A percentile compares a stretch with the other conserved stretches of the same genome.
phyloP scores from a whole-genome alignment of 2,888 invertebrate species.

The Nymphalis c-album region DNA sequence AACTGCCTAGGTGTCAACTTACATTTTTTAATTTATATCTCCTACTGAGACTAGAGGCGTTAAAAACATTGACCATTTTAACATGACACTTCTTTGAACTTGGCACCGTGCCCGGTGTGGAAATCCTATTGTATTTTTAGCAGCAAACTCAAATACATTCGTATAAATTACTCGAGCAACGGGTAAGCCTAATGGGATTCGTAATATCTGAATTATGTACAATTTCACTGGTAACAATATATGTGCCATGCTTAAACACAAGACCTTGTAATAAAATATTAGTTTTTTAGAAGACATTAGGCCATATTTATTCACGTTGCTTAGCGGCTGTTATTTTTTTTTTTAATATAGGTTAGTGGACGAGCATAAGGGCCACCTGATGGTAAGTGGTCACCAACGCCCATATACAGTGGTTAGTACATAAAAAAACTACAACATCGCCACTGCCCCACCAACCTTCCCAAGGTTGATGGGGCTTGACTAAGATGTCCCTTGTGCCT shows the following conservation, averaged over 20 bases:
- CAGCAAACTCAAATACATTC: constrained; percentile 35
- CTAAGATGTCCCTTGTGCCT: too few relatives aligned
- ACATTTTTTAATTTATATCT: constrained; percentile 28
- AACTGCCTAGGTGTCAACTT: constrained; percentile 25
- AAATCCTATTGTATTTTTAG: constrained; percentile 49
- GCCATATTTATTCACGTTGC: too few relatives aligned
- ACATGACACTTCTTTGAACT: constrained; percentile 36
- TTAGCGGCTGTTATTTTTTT: too few relatives aligned
- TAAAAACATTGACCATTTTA: constrained; percentile 36
- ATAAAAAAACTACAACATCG: too few relatives aligned
- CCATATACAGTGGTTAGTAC: too few relatives aligned
- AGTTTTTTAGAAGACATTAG: too few relatives aligned
- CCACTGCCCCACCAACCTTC: too few relatives aligned
- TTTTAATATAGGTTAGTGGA: too few relatives aligned
- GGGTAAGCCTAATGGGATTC: not conserved
- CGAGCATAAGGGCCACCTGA: too few relatives aligned
- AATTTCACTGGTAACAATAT: not conserved
- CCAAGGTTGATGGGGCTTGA: too few relatives aligned
- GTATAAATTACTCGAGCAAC: constrained; percentile 25
- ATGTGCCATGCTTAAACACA: not conserved
- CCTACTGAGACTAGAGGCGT: constrained; percentile 24
- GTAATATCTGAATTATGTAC: not conserved
- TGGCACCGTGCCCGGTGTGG: constrained; percentile 44
- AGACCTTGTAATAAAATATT: too few relatives aligned
- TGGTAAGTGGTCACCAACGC: too few relatives aligned